Conservation (phyloP, 2,888 invertebrate species). For the Gortyna flavago region DNA sequence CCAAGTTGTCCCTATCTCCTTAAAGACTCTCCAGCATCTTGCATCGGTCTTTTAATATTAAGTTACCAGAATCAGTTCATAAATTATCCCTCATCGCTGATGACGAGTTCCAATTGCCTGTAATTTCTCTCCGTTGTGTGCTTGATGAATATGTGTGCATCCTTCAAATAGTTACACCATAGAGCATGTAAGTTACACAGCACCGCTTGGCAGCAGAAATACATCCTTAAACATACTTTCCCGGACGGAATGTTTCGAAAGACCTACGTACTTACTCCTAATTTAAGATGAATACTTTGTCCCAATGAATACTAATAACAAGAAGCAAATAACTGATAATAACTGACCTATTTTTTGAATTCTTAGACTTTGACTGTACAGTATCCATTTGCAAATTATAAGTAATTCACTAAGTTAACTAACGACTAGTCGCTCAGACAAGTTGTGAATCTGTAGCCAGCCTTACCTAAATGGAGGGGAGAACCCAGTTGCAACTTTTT, state of each 20-base stretch:
- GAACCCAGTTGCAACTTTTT: slow-evolving; percentile 32
- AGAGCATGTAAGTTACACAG: too few species aligned
- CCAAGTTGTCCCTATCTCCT: background rate
- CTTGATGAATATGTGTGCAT: background rate
- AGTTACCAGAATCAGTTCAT: background rate
- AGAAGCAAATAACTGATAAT: background rate
- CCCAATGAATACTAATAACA: background rate
- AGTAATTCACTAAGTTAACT: background rate
- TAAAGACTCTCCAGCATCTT: background rate
- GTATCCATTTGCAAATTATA: background rate
- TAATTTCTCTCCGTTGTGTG: background rate
- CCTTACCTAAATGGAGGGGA: slow-evolving; percentile 56
- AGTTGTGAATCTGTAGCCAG: slow-evolving; percentile 21
- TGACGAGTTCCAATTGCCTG: background rate
- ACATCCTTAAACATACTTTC: background rate
- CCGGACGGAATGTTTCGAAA: background rate
- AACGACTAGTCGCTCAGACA: background rate
- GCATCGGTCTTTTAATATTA: background rate
- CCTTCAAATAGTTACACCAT: background rate
- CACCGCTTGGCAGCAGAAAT: background rate
- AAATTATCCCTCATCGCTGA: background rate
- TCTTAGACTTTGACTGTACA: background rate
- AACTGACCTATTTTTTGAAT: background rate
- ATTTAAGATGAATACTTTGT: background rate
- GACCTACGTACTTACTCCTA: background rate